These are phyloP conservation scores for Lacerta bilineata DNA, from an alignment of 2,797 vertebrate genomes.

Conservation along the genomic window DNA sequence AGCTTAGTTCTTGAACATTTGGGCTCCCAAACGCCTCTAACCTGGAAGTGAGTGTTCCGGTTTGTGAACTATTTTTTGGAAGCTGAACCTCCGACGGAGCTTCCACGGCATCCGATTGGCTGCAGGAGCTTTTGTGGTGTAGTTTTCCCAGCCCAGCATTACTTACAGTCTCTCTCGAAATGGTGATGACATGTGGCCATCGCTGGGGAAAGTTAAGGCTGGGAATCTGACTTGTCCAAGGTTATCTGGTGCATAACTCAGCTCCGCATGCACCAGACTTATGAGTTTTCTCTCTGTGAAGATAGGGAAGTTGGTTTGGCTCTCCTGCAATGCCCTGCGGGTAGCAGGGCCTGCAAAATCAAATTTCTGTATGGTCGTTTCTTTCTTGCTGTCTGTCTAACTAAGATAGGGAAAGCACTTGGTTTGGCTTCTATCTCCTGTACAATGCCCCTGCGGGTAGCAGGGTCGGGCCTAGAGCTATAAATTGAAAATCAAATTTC, in stretches of 20 bases:
- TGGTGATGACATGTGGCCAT: background rate
- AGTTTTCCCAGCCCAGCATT: background rate
- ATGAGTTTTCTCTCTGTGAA: background rate
- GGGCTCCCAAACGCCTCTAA: too few species aligned
- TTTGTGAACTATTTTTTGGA: too few species aligned
- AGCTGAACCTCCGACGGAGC: too few species aligned
- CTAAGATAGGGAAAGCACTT: background rate
- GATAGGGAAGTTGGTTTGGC: slow-evolving; percentile 37
- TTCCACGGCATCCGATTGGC: too few species aligned
- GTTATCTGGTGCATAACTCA: slow-evolving; percentile 3
- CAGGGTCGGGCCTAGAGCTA: slow-evolving; percentile 31
- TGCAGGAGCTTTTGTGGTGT: background rate
- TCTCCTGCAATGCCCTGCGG: slow-evolving; percentile 34
- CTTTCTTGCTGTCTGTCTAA: slow-evolving; percentile 29
- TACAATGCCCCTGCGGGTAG: slow-evolving; percentile 26
- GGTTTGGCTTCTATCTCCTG: slow-evolving; percentile 41
- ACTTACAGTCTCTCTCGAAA: background rate
- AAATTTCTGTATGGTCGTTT: slow-evolving; percentile 28
- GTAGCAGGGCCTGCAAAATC: background rate
- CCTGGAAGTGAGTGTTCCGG: too few species aligned
- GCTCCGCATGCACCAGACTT: background rate
- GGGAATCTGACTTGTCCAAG: slow-evolving; percentile 6
- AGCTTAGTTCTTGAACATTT: too few species aligned
- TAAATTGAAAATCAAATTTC: slow-evolving; percentile 38
- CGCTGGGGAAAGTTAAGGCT: background rate